Evolutionary conservation across 2,888 invertebrate genomes (phyloP), one percentile per base, ranked within the genome.

Genomic region (Scrobipalpa atriplicella): DNA sequence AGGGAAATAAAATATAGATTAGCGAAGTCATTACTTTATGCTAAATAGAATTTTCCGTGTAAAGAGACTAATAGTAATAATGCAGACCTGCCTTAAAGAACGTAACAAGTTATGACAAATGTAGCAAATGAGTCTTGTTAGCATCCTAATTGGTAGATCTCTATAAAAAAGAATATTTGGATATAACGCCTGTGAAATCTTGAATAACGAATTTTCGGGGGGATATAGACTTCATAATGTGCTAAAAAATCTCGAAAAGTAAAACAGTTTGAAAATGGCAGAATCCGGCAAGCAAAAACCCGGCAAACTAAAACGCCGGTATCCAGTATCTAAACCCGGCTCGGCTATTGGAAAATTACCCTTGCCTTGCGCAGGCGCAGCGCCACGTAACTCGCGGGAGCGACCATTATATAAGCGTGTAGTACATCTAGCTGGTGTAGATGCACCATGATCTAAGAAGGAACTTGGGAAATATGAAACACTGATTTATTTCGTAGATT

Each of bases 341-440:
- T 41, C 43, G 18, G 21, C 9, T 64, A 58, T 43, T 65, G 65
- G 56, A 65, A 58, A 65, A 65, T 65, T 65, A 58, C 65, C 16
- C 54, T 11, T 10, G 36, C 19, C 54, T 11, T 18, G 64, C 64
- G 54, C 64, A 18, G 58, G 43, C 58, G 58, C 65, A 41, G 13
- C 16, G 54, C 52, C 19, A 39, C 58, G 29, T 29, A n/a, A 18
- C 36, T 54, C 60, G 60, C 65, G 47, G 65, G 60, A 58, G 47
- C 38, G 39, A n/a, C 41, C 56, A 64, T 65, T 65, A 60, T 60
- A 60, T 65, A 65, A 65, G 39, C 29, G n/a, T 51, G 36, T 18
- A 61, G 19, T 19, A 19, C 19, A 61, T 39, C n/a, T 39, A 39
- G 39, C 18, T 61, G 13, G 16, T 41, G 13, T 61, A 19, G 41